Base-by-base conservation (phyloP, 2,113 vertebrate species). In the Lagopus muta region DNA sequence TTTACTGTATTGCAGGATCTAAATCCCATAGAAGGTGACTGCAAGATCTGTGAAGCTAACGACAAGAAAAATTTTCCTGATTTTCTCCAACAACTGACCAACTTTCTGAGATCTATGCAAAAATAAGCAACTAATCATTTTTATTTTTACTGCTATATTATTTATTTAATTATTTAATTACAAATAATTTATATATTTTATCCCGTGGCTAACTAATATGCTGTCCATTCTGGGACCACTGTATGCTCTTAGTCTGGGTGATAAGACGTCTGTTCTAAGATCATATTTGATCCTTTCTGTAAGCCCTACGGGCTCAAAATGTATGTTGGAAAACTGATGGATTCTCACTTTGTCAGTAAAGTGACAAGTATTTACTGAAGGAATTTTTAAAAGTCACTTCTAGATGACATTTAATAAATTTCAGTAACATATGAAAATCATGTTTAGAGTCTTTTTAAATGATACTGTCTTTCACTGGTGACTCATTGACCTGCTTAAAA, bases 111-210 rank as follows among this genome's bases (percentile, higher is more conserved):
- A 43, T 93, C 27, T 65, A 54, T 96, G 91, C 34, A 28, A 82
- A 97, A 79, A 27, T 84, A 97, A 91, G 50, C 93, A 92, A 87
- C 70, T 96, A 97, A 98, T 84, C 82, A 92, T 67, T 85, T 95
- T 96, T 92, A 96, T 94, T 95, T 88, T 85, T 81, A 80, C 21
- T 65, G 67, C 54, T 89, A 92, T 17, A 2, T 84, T 98, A 98
- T 97, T 98, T 98, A 97, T 98, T 97, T 90, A 94, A 94, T 54
- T 98, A 98, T 97, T 98, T 97, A 98, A 98, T 95, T 64, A 52
- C 42, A 43, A 91, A 42, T 96, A 95, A 97, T 97, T 95, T 97
- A 97, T 97, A 21, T 95, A 93, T 93, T 97, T 93, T 85, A 89
- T 86, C 93, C 38, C 43, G 60, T 82, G 82, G 75, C 92, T 95